Percentiles rank a stretch among this genome's conserved stretches.
phyloP scores from a whole-genome alignment of 2,888 invertebrate genomes.

The Caenorhabditis angaria region DNA sequence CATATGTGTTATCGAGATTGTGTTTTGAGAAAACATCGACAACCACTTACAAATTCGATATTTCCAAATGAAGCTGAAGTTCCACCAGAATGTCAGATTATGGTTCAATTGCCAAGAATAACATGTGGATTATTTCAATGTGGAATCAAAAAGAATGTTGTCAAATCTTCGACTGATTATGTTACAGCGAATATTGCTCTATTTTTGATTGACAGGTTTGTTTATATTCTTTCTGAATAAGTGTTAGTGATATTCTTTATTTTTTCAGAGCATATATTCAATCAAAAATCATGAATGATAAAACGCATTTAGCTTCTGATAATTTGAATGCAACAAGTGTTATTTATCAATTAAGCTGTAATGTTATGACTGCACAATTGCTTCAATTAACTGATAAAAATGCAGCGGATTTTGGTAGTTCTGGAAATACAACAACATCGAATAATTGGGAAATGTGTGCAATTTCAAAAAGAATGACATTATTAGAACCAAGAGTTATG shows the following conservation, averaged over 20 bases:
- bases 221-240: neutral
- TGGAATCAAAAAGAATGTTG: conserved; percentile 26
- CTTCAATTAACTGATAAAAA: conserved; percentile 37
- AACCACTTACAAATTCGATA: conserved; percentile 56
- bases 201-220: conserved; percentile 23
- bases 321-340: conserved; percentile 23
- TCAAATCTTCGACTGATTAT: conserved; percentile 16
- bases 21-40: conserved; percentile 54
- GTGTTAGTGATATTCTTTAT: neutral
- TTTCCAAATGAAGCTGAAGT: neutral
- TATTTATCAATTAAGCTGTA: conserved; percentile 31
- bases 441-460: conserved; percentile 39
- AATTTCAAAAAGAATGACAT: conserved; percentile 24
- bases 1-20: conserved; percentile 62
- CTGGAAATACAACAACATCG: conserved; percentile 19
- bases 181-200: conserved; percentile 38
- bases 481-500: conserved; percentile 34
- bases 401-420: conserved; percentile 30
- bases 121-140: conserved; percentile 34
- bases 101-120: conserved; percentile 28
- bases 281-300: conserved; percentile 16
- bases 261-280: conserved; percentile 22
- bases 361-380: conserved; percentile 33
- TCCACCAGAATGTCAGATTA: conserved; percentile 28
- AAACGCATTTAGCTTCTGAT: neutral